Evolutionary conservation across 2,888 invertebrate genomes (phyloP).

Genomic region (Dione juno): DNA sequence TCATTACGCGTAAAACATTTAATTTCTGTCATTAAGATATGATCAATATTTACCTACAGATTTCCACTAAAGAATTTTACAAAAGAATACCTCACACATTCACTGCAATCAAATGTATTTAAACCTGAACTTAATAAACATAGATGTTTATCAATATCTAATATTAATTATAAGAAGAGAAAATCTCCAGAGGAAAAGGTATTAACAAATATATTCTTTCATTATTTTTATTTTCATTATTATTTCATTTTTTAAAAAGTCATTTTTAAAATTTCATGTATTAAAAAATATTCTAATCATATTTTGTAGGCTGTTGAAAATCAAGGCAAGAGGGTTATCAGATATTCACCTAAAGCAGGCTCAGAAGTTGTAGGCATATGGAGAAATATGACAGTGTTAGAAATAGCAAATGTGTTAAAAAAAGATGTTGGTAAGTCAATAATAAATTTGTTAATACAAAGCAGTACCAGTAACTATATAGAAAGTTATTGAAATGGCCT

Average conservation of each 20-base stretch:
- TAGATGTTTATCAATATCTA: constrained; percentile 63
- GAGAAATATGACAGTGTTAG: constrained; percentile 90
- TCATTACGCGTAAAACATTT: neutral
- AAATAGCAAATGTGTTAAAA: constrained; percentile 86
- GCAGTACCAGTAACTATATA: neutral
- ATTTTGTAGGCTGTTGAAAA: constrained; percentile 59
- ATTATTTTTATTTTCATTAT: no score
- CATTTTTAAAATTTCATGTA: neutral
- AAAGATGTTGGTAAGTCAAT: constrained; percentile 84
- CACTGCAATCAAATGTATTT: constrained; percentile 46
- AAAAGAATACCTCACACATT: constrained; percentile 54
- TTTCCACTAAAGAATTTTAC: constrained; percentile 58
- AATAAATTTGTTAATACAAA: neutral
- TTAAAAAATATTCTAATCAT: neutral
- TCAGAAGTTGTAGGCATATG: constrained; percentile 87
- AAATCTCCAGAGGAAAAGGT: constrained; percentile 86
- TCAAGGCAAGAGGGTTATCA: constrained; percentile 78
- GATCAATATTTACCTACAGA: constrained; percentile 52
- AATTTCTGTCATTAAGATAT: neutral
- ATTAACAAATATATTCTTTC: constrained; percentile 39
- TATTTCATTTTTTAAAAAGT: no score
- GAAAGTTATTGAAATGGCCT: neutral
- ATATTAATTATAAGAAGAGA: constrained; percentile 81
- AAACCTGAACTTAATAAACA: constrained; percentile 32
- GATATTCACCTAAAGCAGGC: constrained; percentile 84